Evolutionary conservation across 1,140 invertebrate genomes (phyloP), one percentile per base, ranked within the genome.

Genomic region (Macrosteles quadrilineatus): DNA sequence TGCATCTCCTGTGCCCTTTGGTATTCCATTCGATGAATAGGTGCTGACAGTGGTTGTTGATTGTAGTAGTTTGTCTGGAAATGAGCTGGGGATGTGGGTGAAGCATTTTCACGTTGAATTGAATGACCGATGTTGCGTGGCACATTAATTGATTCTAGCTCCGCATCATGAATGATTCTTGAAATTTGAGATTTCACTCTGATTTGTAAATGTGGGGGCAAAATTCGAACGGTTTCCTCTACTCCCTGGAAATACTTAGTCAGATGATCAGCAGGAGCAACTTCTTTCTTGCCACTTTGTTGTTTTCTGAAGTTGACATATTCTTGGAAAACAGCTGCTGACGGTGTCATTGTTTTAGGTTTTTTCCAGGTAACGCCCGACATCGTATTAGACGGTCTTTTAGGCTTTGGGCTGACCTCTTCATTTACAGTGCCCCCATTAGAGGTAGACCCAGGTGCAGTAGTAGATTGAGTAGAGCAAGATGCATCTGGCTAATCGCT

Each of bases 301-400:
- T 62, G 57, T 62, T 62, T 62, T 62, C 29, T 62, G 6, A 62
- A 62, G 57, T 62, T 62, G 25, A 62, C 57, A 62, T 62, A 62
- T 62, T 62, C 57, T 62, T 62, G 57, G 21, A 62, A 62, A 6
- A 62, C 57, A 30, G 57, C 57, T 62, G 57, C 57, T 62, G 57
- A 3, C 9, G 50, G 50, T 55, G 50, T 55, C 50, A 55, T 55
- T 11, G 50, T 55, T 21, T 55, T 55, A 6, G 50, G 50, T n/a
- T 55, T 55, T 55, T 55, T 55, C 50, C 50, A 55, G 9, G 50
- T 55, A 55, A 21, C 23, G 50, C 17, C 50, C 19, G 50, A 55
- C 50, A 55, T 6, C 50, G 9, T 53, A 53, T 53, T 62, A 62
- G 6, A 27, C 21, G 57, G 57, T 55, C 50, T 55, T 55, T 55